These are phyloP conservation scores for Bucco capensis DNA, from an alignment of 2,113 vertebrate genomes.

Conservation along the genomic window DNA sequence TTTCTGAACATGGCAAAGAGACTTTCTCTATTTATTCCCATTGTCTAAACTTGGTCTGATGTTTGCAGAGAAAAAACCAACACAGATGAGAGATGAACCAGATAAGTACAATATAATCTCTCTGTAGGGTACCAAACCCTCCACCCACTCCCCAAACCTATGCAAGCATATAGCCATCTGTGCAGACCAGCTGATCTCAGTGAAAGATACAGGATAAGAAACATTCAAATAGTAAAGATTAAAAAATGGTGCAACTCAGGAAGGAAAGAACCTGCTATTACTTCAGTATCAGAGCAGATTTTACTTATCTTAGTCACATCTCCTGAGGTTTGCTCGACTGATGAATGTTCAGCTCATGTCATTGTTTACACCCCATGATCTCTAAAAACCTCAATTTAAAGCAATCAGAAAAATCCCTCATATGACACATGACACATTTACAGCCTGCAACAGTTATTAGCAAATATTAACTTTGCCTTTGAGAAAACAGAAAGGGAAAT, in stretches of 20 bases:
- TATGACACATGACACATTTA: not conserved
- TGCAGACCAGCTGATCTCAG: not conserved
- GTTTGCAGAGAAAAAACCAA: not conserved
- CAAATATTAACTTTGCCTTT: conserved; percentile 53
- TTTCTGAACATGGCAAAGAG: not conserved
- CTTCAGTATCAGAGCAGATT: conserved; percentile 15
- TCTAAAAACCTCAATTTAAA: conserved; percentile 39
- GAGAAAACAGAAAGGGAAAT: conserved; percentile 69
- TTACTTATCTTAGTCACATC: conserved; percentile 23
- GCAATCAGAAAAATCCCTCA: conserved; percentile 29
- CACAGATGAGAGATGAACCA: not conserved
- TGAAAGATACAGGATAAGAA: not conserved
- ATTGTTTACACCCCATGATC: not conserved
- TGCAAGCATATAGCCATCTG: not conserved
- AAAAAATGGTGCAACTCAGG: not conserved
- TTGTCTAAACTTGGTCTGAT: not conserved
- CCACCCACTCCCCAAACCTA: not conserved
- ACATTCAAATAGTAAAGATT: not conserved
- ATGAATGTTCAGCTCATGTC: not conserved
- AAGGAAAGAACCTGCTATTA: conserved; percentile 8
- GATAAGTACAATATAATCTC: not conserved
- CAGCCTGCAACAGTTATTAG: conserved; percentile 49
- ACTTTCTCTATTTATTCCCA: not conserved
- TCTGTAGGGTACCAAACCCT: not conserved
- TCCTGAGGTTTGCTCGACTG: not conserved